Percentiles rank a stretch among this genome's conserved stretches.
These are phyloP conservation scores for Chaetodon trifascialis DNA, from an alignment of 2,113 vertebrate genomes.

Conservation along the genomic window DNA sequence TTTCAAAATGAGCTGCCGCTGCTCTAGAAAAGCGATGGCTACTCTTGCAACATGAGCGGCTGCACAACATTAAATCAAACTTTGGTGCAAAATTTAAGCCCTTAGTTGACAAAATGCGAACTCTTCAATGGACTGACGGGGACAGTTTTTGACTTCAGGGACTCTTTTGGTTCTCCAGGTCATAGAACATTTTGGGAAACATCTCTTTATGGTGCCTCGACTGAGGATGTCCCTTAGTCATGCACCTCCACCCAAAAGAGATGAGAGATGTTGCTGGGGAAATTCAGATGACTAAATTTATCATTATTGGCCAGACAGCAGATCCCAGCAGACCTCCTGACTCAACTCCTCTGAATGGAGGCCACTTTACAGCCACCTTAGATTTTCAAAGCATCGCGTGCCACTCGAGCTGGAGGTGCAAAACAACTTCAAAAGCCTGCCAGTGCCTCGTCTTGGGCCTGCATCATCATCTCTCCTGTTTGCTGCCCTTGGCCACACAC, in stretches of 20 bases:
- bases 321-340: constrained; percentile 19
- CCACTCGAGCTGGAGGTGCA: constrained; percentile 56
- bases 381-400: constrained; percentile 59
- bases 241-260: constrained; percentile 23
- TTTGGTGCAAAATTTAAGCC: constrained; percentile 32
- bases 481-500: constrained; percentile 32
- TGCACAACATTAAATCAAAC: constrained; percentile 19
- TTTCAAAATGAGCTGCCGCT: constrained; percentile 62
- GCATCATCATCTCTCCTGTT: constrained; percentile 51
- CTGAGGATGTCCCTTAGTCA: constrained; percentile 16
- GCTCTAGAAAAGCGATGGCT: constrained; percentile 30
- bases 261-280: constrained; percentile 34
- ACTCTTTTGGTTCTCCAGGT: neutral
- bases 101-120: constrained; percentile 29
- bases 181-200: constrained; percentile 15
- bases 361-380: constrained; percentile 49
- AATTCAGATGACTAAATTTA: constrained; percentile 51
- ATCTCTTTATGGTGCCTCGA: constrained; percentile 10
- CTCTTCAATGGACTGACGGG: constrained; percentile 8
- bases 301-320: constrained; percentile 45
- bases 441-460: constrained; percentile 32
- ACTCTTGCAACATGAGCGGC: constrained; percentile 36
- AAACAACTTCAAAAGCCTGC: constrained; percentile 68
- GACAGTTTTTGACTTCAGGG: constrained; percentile 20
- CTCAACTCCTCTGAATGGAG: constrained; percentile 42